Evolutionary conservation across 92 coral and sea anemone genomes (phyloP).

Genomic region (Palythoa grandiflora): DNA sequence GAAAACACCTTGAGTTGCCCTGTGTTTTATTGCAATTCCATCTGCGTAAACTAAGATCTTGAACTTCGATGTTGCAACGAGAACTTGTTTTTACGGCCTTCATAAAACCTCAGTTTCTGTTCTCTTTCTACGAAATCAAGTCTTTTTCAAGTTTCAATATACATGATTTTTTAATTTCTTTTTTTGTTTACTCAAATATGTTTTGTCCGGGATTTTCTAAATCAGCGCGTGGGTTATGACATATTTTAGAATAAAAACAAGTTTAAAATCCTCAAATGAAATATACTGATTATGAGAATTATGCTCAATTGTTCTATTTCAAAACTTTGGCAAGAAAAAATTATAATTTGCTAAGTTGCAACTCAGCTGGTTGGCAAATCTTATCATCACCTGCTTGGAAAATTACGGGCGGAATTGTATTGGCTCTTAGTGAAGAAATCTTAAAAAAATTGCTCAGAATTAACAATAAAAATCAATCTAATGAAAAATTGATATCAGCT

Average conservation of each 20-base stretch:
- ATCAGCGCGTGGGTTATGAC: neutral
- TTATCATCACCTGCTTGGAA: constrained; percentile 15
- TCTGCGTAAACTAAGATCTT: neutral
- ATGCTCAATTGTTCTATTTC: constrained; percentile 43
- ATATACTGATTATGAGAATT: neutral
- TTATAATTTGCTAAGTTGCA: constrained; percentile 13
- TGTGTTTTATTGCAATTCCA: neutral
- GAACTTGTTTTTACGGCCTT: neutral
- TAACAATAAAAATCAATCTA: constrained; percentile 60
- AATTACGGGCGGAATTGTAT: constrained; percentile 50
- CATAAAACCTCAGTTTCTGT: no score
- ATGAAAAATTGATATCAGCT: constrained; percentile 63
- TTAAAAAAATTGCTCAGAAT: constrained; percentile 62
- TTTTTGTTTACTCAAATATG: neutral
- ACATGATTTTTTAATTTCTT: neutral
- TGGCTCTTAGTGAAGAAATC: constrained; percentile 53
- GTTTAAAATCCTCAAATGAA: neutral
- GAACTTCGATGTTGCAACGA: neutral
- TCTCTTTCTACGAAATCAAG: no score
- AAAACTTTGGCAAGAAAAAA: constrained; percentile 7
- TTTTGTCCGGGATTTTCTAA: constrained; percentile 5
- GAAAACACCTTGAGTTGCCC: neutral
- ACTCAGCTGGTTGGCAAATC: constrained; percentile 24
- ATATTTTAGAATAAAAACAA: neutral
- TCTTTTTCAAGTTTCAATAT: no score